Evolutionary conservation across 2,113 vertebrate species (phyloP).

Genomic region (Gallinago jamesoni): DNA sequence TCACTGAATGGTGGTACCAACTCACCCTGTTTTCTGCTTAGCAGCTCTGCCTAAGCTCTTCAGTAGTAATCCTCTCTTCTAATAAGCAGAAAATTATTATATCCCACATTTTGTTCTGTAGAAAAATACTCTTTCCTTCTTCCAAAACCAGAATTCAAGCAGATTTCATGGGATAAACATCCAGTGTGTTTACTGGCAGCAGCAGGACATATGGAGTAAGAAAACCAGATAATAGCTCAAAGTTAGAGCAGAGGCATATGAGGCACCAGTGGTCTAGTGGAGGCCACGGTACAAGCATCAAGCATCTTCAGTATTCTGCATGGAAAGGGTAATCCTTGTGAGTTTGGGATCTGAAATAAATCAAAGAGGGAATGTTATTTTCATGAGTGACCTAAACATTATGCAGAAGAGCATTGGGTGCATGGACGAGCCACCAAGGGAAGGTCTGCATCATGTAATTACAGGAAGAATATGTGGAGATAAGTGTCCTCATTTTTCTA

Average conservation of each 20-base stretch:
- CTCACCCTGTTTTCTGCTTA: not conserved
- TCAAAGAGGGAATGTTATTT: not conserved
- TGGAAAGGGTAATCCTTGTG: conserved; percentile 63
- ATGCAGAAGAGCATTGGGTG: not conserved
- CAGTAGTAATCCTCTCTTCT: not conserved
- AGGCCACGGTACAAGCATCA: not conserved
- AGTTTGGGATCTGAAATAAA: not conserved
- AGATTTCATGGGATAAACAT: not conserved
- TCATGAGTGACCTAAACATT: not conserved
- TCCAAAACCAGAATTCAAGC: not conserved
- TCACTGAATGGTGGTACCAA: not conserved
- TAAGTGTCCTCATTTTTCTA: not conserved
- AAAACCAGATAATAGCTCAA: not conserved
- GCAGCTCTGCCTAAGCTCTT: not conserved
- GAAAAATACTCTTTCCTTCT: not conserved
- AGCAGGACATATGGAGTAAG: not conserved
- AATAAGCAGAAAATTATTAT: not conserved
- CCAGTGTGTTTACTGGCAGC: not conserved
- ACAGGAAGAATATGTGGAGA: not conserved
- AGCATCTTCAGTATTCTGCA: conserved; percentile 29
- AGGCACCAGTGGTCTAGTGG: not conserved
- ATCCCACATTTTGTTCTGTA: not conserved
- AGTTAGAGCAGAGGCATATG: not conserved
- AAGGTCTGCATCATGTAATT: too few relatives aligned
- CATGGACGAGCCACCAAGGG: not conserved